A percentile compares a stretch with the other conserved stretches of the same genome.
These are phyloP conservation scores for Neodiprion fabricii DNA, from an alignment of 1,140 invertebrate genomes.

Conservation along the genomic window DNA sequence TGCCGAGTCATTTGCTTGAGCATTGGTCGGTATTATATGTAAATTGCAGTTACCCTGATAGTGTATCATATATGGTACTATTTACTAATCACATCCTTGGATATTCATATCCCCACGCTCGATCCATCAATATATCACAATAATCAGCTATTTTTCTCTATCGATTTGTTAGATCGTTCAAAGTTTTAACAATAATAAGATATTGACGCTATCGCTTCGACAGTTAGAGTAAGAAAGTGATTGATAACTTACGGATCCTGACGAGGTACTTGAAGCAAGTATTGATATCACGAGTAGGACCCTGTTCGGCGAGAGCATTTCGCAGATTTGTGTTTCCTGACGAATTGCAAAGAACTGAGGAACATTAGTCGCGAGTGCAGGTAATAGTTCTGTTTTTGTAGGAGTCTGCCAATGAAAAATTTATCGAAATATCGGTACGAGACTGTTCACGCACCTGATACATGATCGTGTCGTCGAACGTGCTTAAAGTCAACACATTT, in stretches of 20 bases:
- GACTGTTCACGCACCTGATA: no score
- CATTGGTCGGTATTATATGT: no score
- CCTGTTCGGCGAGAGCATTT: neutral
- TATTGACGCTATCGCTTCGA: no score
- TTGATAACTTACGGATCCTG: neutral
- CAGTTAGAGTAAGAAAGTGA: neutral
- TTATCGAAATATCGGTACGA: no score
- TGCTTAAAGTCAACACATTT: no score
- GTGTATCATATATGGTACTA: no score
- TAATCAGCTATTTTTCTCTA: neutral
- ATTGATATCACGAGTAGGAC: neutral
- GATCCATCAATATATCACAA: slow-evolving; percentile 14
- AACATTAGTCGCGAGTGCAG: neutral
- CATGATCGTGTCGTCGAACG: no score
- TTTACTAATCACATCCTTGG: no score
- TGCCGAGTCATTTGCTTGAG: no score
- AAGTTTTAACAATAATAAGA: neutral
- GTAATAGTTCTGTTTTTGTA: no score
- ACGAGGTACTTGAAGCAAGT: neutral
- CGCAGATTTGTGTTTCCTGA: neutral
- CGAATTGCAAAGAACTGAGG: neutral
- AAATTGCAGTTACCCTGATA: no score
- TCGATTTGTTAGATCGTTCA: neutral
- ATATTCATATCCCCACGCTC: neutral
- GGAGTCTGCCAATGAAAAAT: no score